Conservation (phyloP, 2,888 invertebrate species). For the Carpatolechia fugitivella region DNA sequence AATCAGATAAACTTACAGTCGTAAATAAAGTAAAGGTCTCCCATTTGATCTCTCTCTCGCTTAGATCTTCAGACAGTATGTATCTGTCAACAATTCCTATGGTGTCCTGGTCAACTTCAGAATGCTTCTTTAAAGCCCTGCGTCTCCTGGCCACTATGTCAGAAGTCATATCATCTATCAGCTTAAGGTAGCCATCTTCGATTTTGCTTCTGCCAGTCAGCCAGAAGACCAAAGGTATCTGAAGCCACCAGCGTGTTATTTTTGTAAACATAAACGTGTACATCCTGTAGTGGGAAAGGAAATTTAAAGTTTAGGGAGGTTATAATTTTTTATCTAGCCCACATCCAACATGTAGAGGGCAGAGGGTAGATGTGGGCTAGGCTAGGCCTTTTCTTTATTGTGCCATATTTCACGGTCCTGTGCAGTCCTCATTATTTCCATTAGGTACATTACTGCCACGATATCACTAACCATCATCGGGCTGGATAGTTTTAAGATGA, state of each 20-base stretch:
- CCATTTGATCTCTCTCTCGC: slow-evolving; percentile 45
- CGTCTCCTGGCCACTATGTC: slow-evolving; percentile 47
- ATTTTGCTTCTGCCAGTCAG: slow-evolving; percentile 36
- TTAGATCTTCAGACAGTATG: slow-evolving; percentile 46
- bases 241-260: slow-evolving; percentile 63
- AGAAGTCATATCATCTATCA: slow-evolving; percentile 38
- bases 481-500: no score
- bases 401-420: no score
- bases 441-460: no score
- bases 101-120: slow-evolving; percentile 30
- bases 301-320: not conserved
- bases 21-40: slow-evolving; percentile 56
- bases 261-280: slow-evolving; percentile 49
- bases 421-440: no score
- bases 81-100: slow-evolving; percentile 51
- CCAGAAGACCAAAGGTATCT: slow-evolving; percentile 52
- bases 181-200: slow-evolving; percentile 32
- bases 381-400: no score
- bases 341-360: no score
- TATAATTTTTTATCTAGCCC: no score
- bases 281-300: slow-evolving; percentile 34
- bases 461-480: no score
- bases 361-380: no score
- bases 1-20: slow-evolving; percentile 42
- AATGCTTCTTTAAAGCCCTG: slow-evolving; percentile 28